Conservation (phyloP, 1,140 invertebrate species). For the Rhynchophorus ferrugineus region DNA sequence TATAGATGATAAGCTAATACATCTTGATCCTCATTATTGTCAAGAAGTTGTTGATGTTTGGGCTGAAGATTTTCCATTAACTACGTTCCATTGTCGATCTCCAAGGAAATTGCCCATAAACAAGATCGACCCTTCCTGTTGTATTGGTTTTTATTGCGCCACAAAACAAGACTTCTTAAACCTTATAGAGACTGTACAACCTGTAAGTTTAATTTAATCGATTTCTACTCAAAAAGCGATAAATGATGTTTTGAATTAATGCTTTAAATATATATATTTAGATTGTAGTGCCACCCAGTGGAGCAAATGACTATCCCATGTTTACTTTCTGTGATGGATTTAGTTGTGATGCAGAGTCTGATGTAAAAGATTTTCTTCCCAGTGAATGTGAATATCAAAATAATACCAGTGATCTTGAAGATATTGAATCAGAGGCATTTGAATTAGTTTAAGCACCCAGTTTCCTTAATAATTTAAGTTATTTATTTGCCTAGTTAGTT, state of each 20-base stretch:
- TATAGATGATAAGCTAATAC: slow-evolving; percentile 79
- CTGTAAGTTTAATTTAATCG: slow-evolving; percentile 49
- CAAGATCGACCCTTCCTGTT: slow-evolving; percentile 90
- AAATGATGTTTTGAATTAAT: neutral
- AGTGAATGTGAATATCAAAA: slow-evolving; percentile 47
- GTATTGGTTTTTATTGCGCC: slow-evolving; percentile 82
- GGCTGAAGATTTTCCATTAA: slow-evolving; percentile 60
- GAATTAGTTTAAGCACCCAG: slow-evolving; percentile 40
- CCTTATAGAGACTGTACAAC: slow-evolving; percentile 61
- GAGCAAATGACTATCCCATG: slow-evolving; percentile 61
- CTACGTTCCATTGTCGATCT: slow-evolving; percentile 77
- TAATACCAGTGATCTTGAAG: slow-evolving; percentile 34
- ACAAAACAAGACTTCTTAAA: slow-evolving; percentile 69
- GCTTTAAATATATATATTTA: slow-evolving; percentile 32
- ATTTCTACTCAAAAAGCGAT: slow-evolving; percentile 2
- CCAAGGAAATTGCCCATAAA: slow-evolving; percentile 80
- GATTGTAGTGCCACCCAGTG: slow-evolving; percentile 54
- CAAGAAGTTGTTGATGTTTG: slow-evolving; percentile 82
- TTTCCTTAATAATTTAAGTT: slow-evolving; percentile 3
- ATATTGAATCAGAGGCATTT: slow-evolving; percentile 63
- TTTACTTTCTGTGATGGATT: slow-evolving; percentile 70
- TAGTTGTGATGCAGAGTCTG: slow-evolving; percentile 47
- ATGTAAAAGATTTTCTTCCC: slow-evolving; percentile 41
- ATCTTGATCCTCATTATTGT: slow-evolving; percentile 88
- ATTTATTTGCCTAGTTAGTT: neutral